A percentile compares a stretch with the other conserved stretches of the same genome.
phyloP scores from a whole-genome alignment of 2,113 vertebrate species.

The Podarcis raffonei region DNA sequence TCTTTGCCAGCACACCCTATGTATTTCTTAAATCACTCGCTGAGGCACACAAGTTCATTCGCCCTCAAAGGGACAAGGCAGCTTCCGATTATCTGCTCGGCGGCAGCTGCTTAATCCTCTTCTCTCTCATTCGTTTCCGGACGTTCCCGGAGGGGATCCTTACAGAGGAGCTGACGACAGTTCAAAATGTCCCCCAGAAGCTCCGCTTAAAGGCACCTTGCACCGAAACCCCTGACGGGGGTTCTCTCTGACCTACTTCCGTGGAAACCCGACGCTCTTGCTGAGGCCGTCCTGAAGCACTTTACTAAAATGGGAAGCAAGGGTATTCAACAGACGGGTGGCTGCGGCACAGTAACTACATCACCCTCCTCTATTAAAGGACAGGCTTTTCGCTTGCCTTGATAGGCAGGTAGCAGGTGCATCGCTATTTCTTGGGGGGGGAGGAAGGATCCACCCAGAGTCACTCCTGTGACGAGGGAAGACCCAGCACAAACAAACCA shows the following conservation, averaged over 20 bases:
- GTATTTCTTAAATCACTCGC: background rate
- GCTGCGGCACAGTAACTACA: background rate
- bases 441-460: background rate
- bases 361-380: background rate
- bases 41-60: fast-evolving
- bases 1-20: background rate
- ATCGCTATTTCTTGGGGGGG: fast-evolving
- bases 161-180: background rate
- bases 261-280: fast-evolving
- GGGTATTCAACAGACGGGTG: fast-evolving
- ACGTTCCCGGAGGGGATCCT: background rate
- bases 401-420: background rate
- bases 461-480: background rate
- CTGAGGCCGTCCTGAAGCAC: fast-evolving
- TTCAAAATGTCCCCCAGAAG: background rate
- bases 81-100: background rate
- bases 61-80: background rate
- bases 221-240: background rate
- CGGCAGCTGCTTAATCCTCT: fast-evolving
- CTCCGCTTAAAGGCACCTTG: background rate
- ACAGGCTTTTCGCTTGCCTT: background rate
- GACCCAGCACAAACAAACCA: background rate
- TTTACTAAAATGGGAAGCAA: fast-evolving
- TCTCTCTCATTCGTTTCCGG: background rate
- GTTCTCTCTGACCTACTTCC: fast-evolving